phyloP scores from a whole-genome alignment of 2,113 vertebrate genomes.

The Crotalus viridis region DNA sequence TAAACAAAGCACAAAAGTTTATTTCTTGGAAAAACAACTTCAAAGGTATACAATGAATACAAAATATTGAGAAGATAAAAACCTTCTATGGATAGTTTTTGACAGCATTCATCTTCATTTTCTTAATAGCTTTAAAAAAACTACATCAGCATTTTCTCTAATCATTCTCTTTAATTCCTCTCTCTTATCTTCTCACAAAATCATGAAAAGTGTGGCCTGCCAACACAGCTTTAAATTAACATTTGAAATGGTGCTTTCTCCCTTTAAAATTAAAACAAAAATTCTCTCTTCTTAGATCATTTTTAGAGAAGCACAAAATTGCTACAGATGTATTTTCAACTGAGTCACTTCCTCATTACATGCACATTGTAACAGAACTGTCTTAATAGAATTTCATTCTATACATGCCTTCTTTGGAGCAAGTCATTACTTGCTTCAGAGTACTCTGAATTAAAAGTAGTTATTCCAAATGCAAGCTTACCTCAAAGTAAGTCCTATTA shows the following conservation, averaged over 20 bases:
- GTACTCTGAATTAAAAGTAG: background rate
- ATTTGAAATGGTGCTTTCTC: conserved; percentile 15
- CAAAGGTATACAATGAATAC: background rate
- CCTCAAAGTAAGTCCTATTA: background rate
- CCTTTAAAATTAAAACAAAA: background rate
- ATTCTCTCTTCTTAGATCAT: background rate
- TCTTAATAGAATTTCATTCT: background rate
- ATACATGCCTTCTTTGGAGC: background rate
- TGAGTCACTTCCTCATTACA: conserved; percentile 11
- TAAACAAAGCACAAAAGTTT: background rate
- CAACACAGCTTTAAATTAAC: conserved; percentile 18
- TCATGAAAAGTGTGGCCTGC: background rate
- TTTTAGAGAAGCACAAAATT: conserved; percentile 3
- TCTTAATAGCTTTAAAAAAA: background rate
- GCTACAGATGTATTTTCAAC: conserved; percentile 6
- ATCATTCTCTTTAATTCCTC: background rate
- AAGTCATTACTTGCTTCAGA: background rate
- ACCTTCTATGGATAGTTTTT: background rate
- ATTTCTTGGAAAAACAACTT: background rate
- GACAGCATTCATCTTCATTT: background rate
- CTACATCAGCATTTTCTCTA: background rate
- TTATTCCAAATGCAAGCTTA: background rate
- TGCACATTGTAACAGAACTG: background rate
- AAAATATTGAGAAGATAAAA: background rate
- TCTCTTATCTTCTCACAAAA: background rate